Evolutionary conservation across 2,797 vertebrate species (phyloP).

Genomic region (Gobio occitaniae): DNA sequence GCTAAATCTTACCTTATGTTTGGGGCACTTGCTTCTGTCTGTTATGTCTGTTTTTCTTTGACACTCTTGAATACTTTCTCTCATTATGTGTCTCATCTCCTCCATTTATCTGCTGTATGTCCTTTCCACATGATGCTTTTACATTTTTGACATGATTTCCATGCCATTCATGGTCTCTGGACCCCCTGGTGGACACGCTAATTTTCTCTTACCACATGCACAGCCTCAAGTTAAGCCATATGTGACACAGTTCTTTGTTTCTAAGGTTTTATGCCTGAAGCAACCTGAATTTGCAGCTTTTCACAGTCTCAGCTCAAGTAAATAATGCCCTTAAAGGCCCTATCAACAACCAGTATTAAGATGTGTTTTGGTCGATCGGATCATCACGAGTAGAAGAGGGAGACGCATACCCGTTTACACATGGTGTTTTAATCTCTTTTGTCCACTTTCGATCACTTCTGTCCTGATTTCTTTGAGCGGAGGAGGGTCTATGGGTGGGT

Average conservation of each 20-base stretch:
- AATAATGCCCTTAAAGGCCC: not conserved
- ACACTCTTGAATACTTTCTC: constrained; percentile 46
- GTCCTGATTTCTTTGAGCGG: too few relatives aligned
- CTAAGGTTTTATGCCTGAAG: not conserved
- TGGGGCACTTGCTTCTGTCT: constrained; percentile 28
- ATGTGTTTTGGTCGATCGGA: too few relatives aligned
- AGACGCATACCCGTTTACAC: too few relatives aligned
- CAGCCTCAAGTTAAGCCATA: constrained; percentile 10
- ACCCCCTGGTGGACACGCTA: constrained; percentile 19
- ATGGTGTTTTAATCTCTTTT: too few relatives aligned
- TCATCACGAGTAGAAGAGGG: too few relatives aligned
- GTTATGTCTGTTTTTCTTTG: constrained; percentile 58
- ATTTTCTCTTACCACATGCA: constrained; percentile 30
- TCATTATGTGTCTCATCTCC: constrained; percentile 72
- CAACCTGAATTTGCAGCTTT: not conserved
- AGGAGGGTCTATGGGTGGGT: too few relatives aligned
- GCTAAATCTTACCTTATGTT: constrained; percentile 21
- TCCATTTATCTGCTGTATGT: constrained; percentile 68
- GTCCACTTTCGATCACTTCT: too few relatives aligned
- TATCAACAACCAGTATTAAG: too few relatives aligned
- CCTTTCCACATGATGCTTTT: constrained; percentile 56
- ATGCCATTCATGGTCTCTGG: constrained; percentile 43
- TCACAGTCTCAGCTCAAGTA: not conserved
- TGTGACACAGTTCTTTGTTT: constrained; percentile 10
- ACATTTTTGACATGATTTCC: constrained; percentile 55